A percentile compares a stretch with the other conserved stretches of the same genome.
These are phyloP conservation scores for Scaptomyza parva DNA, from an alignment of 2,888 invertebrate species.

Conservation along the genomic window DNA sequence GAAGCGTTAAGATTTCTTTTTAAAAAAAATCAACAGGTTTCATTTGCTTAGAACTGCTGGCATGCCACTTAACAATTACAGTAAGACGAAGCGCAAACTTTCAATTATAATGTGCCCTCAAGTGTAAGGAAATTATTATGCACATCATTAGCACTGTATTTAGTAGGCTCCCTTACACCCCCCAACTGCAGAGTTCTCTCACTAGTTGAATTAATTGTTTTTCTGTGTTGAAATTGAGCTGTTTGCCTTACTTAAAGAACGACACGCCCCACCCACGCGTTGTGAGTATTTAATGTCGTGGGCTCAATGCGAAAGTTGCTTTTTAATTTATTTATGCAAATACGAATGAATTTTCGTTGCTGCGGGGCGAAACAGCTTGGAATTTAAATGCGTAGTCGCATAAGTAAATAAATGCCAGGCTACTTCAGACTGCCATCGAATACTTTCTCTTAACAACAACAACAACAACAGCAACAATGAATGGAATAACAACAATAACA, in stretches of 20 bases:
- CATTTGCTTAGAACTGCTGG: not conserved
- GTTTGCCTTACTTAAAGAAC: conserved; percentile 55
- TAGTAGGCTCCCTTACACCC: conserved; percentile 18
- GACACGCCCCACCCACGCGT: conserved; percentile 22
- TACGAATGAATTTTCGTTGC: conserved; percentile 49
- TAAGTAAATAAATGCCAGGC: conserved; percentile 44
- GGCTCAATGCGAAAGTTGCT: conserved; percentile 41
- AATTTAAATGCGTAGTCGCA: conserved; percentile 45
- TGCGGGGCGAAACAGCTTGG: conserved; percentile 31
- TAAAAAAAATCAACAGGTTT: not conserved
- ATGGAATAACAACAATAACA: conserved; percentile 19
- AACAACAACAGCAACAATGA: conserved; percentile 10
- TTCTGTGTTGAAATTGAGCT: conserved; percentile 63
- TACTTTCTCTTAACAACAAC: conserved; percentile 23
- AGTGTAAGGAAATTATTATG: conserved; percentile 69
- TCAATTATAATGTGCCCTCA: conserved; percentile 52
- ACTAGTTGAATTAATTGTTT: conserved; percentile 64
- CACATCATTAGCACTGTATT: conserved; percentile 76
- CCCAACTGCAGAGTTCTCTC: conserved; percentile 12
- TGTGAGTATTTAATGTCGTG: conserved; percentile 4
- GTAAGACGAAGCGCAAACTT: conserved; percentile 32
- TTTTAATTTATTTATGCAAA: conserved; percentile 72
- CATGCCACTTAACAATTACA: conserved; percentile 23
- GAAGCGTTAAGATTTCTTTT: too few relatives aligned
- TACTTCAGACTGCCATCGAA: conserved; percentile 19